Conservation (phyloP, 2,888 invertebrate species). For the Augiades crinisus region DNA sequence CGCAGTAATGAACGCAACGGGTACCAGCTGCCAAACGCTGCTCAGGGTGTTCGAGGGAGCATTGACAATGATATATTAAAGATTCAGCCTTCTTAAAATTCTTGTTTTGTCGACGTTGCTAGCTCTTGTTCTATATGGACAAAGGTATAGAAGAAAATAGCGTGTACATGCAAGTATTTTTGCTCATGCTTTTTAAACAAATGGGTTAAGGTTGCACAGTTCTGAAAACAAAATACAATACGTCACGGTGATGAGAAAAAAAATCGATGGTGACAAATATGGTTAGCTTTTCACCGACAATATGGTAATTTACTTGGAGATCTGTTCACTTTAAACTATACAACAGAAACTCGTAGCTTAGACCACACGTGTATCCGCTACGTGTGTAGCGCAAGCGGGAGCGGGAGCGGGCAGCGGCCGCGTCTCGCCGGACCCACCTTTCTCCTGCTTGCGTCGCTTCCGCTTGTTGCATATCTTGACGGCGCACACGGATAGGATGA, state of each 20-base stretch:
- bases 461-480: constrained; percentile 99
- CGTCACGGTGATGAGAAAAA: background rate
- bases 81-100: no score
- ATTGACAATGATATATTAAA: no score
- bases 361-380: background rate
- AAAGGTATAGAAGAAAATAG: no score
- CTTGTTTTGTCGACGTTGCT: no score
- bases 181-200: background rate
- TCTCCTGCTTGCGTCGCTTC: constrained; percentile 98
- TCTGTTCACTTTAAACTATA: background rate
- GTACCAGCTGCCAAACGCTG: no score
- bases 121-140: no score
- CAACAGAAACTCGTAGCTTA: background rate
- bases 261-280: background rate
- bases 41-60: no score
- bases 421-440: constrained; percentile 86
- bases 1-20: no score
- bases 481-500: constrained; percentile 97
- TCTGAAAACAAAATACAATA: background rate
- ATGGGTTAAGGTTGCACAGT: background rate
- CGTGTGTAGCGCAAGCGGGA: background rate
- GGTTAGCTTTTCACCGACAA: constrained; percentile 61
- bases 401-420: constrained; percentile 59
- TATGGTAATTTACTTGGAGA: constrained; percentile 40
- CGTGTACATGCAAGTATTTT: no score